These are phyloP conservation scores for Drosophila quadrilineata DNA, from an alignment of 1,140 invertebrate species.

Conservation along the genomic window DNA sequence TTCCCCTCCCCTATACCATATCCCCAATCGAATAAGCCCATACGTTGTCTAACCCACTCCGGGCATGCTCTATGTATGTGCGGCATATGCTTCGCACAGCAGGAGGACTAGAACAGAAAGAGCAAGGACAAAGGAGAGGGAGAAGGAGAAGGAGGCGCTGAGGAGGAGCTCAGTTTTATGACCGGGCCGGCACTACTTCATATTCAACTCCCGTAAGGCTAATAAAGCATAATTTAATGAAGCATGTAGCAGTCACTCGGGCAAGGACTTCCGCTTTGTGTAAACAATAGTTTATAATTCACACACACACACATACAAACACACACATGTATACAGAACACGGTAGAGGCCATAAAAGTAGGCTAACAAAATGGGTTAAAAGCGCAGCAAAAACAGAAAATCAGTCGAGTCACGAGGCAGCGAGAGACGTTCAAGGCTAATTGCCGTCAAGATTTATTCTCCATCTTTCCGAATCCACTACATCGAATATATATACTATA, in stretches of 20 bases:
- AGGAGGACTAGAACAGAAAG: too few species aligned
- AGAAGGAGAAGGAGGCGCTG: neutral
- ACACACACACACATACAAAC: constrained; percentile 36
- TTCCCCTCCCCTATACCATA: neutral
- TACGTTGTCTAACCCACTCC: too few species aligned
- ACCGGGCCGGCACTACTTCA: constrained; percentile 57
- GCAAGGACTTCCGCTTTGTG: constrained; percentile 74
- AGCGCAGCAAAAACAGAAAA: constrained; percentile 35
- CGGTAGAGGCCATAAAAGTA: constrained; percentile 51
- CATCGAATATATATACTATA: too few species aligned
- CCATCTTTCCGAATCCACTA: too few species aligned
- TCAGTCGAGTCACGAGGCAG: constrained; percentile 35
- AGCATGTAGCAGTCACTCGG: constrained; percentile 70
- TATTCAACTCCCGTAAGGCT: constrained; percentile 77
- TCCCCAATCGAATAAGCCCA: neutral
- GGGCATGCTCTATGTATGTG: too few species aligned
- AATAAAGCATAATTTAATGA: constrained; percentile 80
- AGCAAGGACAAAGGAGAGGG: neutral
- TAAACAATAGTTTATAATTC: constrained; percentile 79
- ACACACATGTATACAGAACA: constrained; percentile 5
- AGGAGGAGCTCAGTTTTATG: constrained; percentile 24
- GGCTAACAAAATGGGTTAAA: constrained; percentile 56
- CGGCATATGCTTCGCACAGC: too few species aligned
- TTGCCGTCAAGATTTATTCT: too few species aligned
- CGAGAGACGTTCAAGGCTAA: constrained; percentile 7